phyloP scores from a whole-genome alignment of 1,140 invertebrate species.

The Pantala flavescens region DNA sequence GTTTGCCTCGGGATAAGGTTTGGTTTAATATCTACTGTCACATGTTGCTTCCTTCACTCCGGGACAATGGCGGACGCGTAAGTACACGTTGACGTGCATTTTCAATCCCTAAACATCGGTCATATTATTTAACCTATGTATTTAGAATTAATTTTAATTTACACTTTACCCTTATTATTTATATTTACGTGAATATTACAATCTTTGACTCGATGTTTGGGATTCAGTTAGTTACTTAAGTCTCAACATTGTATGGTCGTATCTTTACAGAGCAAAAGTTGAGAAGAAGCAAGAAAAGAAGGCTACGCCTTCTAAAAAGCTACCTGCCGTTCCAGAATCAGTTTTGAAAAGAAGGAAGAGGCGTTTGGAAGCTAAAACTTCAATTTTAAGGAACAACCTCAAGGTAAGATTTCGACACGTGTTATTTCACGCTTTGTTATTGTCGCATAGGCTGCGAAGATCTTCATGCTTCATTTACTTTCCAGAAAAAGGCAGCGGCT shows the following conservation, averaged over 20 bases:
- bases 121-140: no score
- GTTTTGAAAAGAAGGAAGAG: constrained; percentile 87
- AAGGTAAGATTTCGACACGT: constrained; percentile 37
- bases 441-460: background rate
- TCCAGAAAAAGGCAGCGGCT: constrained; percentile 37
- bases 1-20: no score
- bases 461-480: constrained; percentile 12
- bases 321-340: constrained; percentile 91
- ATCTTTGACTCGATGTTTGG: no score
- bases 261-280: constrained; percentile 11
- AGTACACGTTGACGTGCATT: constrained; percentile 23
- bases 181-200: background rate
- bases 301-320: constrained; percentile 29
- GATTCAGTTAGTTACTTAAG: no score
- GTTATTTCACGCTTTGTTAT: background rate
- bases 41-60: background rate
- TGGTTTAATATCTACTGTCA: no score
- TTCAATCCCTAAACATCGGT: constrained; percentile 29
- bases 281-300: constrained; percentile 13
- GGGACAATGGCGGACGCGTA: constrained; percentile 31
- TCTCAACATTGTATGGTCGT: no score
- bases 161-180: no score
- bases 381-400: constrained; percentile 47
- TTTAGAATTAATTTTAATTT: no score
- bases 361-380: constrained; percentile 58